A percentile compares a stretch with the other conserved stretches of the same genome.
phyloP scores from a whole-genome alignment of 2,888 invertebrate genomes.

The Lomographa bimaculata region DNA sequence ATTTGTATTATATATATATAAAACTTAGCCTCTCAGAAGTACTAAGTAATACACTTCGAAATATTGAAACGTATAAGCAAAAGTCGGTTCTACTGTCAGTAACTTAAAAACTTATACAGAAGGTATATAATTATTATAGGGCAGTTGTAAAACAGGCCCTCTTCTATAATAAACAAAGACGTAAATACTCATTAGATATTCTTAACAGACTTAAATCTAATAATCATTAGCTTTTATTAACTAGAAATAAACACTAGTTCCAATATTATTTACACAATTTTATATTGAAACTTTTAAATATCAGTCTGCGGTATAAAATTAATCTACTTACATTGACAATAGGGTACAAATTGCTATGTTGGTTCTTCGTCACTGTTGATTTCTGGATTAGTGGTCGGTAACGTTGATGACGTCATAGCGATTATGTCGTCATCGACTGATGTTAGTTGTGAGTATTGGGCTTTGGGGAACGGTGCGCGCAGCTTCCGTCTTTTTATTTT shows the following conservation, averaged over 20 bases:
- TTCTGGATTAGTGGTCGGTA: slow-evolving; percentile 36
- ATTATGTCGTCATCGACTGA: slow-evolving; percentile 71
- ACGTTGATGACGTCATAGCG: slow-evolving; percentile 58
- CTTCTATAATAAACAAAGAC: too few relatives aligned
- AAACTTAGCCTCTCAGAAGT: too few relatives aligned
- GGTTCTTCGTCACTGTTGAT: slow-evolving; percentile 63
- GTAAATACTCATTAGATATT: slow-evolving; percentile 9
- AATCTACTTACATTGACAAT: slow-evolving; percentile 60
- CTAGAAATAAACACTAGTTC: slow-evolving; percentile 34
- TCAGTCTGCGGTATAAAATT: slow-evolving; percentile 79
- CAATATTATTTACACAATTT: slow-evolving; percentile 52
- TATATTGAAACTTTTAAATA: slow-evolving; percentile 69
- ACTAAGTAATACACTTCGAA: too few relatives aligned
- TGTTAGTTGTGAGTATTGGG: slow-evolving; percentile 72
- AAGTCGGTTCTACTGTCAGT: too few relatives aligned
- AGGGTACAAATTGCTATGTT: slow-evolving; percentile 65
- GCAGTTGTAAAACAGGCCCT: too few relatives aligned
- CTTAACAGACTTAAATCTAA: slow-evolving; percentile 14
- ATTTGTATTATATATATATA: too few relatives aligned
- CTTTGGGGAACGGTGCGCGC: slow-evolving; percentile 58
- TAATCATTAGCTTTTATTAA: slow-evolving; percentile 24
- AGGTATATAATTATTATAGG: too few relatives aligned
- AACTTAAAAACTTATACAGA: too few relatives aligned
- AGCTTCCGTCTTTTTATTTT: slow-evolving; percentile 58
- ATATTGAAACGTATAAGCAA: too few relatives aligned